Conservation (phyloP, 2,113 vertebrate genomes). For the Oceanites oceanicus region DNA sequence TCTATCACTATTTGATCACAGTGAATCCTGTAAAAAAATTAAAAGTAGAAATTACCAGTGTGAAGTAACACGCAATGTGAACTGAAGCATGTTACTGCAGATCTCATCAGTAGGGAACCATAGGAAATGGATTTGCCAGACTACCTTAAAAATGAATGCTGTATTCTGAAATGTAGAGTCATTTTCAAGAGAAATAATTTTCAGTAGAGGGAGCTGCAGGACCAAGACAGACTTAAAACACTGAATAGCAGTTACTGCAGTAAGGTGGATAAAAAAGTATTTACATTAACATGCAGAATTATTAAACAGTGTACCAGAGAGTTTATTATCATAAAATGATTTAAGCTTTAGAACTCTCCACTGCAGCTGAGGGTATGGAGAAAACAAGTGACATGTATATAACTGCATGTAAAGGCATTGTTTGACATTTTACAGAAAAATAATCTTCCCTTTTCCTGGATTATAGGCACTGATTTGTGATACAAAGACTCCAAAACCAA, state of each 20-base stretch:
- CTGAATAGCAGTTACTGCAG: background rate
- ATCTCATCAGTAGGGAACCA: background rate
- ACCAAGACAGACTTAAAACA: background rate
- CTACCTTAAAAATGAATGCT: constrained; percentile 32
- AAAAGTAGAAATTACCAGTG: background rate
- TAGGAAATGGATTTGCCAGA: background rate
- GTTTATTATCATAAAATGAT: constrained; percentile 19
- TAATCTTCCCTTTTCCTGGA: background rate
- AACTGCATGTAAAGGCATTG: background rate
- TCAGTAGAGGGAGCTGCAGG: constrained; percentile 68
- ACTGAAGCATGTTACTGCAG: background rate
- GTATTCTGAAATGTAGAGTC: background rate
- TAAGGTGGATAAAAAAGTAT: constrained; percentile 10
- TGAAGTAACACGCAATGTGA: background rate
- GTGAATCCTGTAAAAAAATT: background rate
- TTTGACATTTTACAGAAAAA: background rate
- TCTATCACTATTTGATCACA: background rate
- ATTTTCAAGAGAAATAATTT: constrained; percentile 14
- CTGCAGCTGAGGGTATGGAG: background rate
- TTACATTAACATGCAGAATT: constrained; percentile 7
- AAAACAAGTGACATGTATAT: background rate
- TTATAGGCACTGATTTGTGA: constrained; percentile 7
- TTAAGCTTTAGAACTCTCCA: background rate
- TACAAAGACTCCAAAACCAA: background rate
- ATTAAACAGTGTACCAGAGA: background rate